Evolutionary conservation across 2,797 vertebrate species (phyloP).

Genomic region (Pseudopleuronectes americanus): DNA sequence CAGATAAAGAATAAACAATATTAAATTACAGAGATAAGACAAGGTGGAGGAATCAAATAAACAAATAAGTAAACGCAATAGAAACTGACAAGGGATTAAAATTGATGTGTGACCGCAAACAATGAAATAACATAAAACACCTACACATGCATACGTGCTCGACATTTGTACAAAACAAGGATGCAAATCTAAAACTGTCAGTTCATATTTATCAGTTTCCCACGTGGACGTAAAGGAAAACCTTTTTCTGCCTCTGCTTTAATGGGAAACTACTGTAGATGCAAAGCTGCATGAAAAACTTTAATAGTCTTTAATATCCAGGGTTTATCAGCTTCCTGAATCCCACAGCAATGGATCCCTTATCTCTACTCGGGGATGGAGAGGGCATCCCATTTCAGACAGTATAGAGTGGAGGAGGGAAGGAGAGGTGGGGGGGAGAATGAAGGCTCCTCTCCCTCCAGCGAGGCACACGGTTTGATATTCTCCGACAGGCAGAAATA

Average conservation of each 20-base stretch:
- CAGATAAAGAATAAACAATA: neutral
- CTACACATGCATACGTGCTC: too few species aligned
- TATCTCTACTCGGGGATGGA: conserved; percentile 46
- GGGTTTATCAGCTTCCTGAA: conserved; percentile 38
- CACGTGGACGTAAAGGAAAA: too few species aligned
- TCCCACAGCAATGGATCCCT: conserved; percentile 26
- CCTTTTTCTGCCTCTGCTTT: too few species aligned
- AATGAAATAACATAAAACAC: too few species aligned
- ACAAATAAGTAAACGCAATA: neutral
- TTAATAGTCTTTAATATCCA: conserved; percentile 21
- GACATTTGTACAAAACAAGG: too few species aligned
- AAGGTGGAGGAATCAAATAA: neutral
- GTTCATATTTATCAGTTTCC: too few species aligned
- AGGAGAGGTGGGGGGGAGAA: conserved; percentile 14
- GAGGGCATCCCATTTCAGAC: conserved; percentile 31
- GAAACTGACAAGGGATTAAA: too few species aligned
- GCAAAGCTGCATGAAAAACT: neutral
- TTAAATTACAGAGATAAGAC: neutral
- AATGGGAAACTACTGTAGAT: too few species aligned
- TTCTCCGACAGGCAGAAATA: conserved; percentile 54
- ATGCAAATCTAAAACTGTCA: too few species aligned
- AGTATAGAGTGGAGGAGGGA: neutral
- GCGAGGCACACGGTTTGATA: conserved; percentile 43
- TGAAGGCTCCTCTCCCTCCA: conserved; percentile 35
- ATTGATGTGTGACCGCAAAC: too few species aligned